These are phyloP conservation scores for Lysandra bellargus DNA, from an alignment of 2,888 invertebrate genomes.

Conservation along the genomic window DNA sequence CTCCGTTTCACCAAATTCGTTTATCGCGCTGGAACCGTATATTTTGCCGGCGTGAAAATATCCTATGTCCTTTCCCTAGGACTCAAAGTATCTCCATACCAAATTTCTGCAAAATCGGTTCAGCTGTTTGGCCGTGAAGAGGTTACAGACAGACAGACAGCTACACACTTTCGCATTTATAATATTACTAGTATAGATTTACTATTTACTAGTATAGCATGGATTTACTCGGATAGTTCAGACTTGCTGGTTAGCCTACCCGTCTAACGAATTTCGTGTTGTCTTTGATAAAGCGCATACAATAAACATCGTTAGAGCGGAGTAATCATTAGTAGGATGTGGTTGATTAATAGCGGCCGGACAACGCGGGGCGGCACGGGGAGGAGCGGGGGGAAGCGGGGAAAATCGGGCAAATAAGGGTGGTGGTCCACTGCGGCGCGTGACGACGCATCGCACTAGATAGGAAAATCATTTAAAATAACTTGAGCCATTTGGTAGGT, in stretches of 20 bases:
- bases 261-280: constrained; percentile 24
- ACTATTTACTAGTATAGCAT: not conserved
- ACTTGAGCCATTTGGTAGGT: not conserved
- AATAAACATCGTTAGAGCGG: constrained; percentile 48
- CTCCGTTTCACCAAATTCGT: no score
- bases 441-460: not conserved
- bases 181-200: no score
- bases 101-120: no score
- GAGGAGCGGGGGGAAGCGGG: constrained; percentile 56
- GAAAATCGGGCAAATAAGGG: constrained; percentile 48
- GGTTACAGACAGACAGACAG: not conserved
- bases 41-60: no score
- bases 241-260: not conserved
- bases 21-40: no score
- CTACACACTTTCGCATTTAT: no score
- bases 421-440: not conserved
- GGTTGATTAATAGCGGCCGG: constrained; percentile 13
- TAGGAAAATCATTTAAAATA: not conserved
- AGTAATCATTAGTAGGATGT: constrained; percentile 54
- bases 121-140: no score
- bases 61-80: no score
- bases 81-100: no score
- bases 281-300: constrained; percentile 38
- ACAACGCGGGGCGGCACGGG: constrained; percentile 20
- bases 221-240: no score